Evolutionary conservation across 1,140 invertebrate species (phyloP).

Genomic region (Macrotrachela quadricornifera): DNA sequence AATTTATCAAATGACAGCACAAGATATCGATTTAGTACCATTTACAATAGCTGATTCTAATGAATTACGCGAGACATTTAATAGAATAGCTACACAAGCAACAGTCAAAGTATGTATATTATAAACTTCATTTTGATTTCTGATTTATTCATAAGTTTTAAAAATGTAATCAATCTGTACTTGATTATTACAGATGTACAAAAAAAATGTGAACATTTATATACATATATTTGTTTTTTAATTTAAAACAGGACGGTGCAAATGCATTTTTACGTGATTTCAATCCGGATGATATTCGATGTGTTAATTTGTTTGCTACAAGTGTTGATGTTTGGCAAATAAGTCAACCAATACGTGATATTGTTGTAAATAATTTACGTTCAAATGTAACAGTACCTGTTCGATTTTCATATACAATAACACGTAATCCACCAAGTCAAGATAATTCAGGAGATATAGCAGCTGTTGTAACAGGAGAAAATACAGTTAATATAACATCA

Average conservation of each 20-base stretch:
- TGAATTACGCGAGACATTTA: too few species aligned
- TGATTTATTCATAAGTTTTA: too few species aligned
- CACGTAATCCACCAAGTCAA: conserved; percentile 5
- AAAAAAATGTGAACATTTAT: too few species aligned
- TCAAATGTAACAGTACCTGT: conserved; percentile 10
- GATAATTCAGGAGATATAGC: neutral
- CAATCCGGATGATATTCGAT: conserved; percentile 56
- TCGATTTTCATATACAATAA: conserved; percentile 16
- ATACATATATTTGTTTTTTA: too few species aligned
- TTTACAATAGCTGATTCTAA: too few species aligned
- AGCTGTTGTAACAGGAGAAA: too few species aligned
- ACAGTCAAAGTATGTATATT: too few species aligned
- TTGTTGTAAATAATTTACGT: conserved; percentile 20
- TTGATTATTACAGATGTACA: too few species aligned
- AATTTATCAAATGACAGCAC: conserved; percentile 44
- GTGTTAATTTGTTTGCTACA: conserved; percentile 53
- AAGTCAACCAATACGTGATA: conserved; percentile 56
- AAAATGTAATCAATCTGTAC: too few species aligned
- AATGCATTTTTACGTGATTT: conserved; percentile 69
- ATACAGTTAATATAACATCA: too few species aligned
- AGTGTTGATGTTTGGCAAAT: conserved; percentile 74
- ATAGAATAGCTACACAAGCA: too few species aligned
- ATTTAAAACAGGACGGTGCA: conserved; percentile 31
- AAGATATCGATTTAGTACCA: conserved; percentile 7
- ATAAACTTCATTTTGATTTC: too few species aligned